A percentile compares a stretch with the other conserved stretches of the same genome.
phyloP scores from a whole-genome alignment of 2,797 vertebrate genomes.

The Typhlichthys subterraneus region DNA sequence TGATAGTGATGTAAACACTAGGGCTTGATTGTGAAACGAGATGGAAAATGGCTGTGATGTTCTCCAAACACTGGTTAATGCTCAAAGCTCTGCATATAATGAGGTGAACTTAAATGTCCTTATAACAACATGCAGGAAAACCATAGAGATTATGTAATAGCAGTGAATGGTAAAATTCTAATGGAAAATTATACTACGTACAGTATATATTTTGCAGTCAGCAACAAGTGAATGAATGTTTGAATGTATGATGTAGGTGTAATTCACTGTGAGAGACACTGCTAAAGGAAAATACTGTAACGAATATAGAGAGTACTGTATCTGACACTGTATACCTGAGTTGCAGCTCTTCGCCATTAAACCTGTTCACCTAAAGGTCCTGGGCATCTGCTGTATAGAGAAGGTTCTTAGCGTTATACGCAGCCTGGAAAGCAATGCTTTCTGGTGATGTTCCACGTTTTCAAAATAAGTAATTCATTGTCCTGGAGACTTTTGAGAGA shows the following conservation, averaged over 20 bases:
- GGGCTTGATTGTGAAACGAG: conserved; percentile 52
- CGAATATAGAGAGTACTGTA: no score
- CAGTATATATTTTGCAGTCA: background rate
- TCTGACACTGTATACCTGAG: no score
- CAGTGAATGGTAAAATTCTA: conserved; percentile 9
- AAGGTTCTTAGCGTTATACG: conserved; percentile 53
- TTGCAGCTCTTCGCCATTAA: no score
- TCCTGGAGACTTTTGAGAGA: conserved; percentile 1
- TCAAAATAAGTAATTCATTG: conserved; percentile 33
- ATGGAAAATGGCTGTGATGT: conserved; percentile 53
- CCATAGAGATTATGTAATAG: conserved; percentile 10
- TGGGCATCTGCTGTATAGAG: conserved; percentile 12
- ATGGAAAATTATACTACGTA: conserved; percentile 2
- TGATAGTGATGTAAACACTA: conserved; percentile 52
- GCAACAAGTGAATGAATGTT: conserved; percentile 7
- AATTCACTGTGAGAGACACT: no score
- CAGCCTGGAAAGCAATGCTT: conserved; percentile 28
- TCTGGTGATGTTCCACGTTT: conserved; percentile 23
- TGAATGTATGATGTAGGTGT: conserved; percentile 10
- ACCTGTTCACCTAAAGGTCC: no score
- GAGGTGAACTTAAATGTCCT: conserved; percentile 12
- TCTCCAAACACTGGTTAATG: conserved; percentile 48
- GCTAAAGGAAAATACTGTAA: no score
- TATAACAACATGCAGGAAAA: conserved; percentile 14
- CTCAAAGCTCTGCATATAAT: conserved; percentile 31